phyloP scores from a whole-genome alignment of 2,797 vertebrate genomes.

The Poeciliopsis paucimaculata region DNA sequence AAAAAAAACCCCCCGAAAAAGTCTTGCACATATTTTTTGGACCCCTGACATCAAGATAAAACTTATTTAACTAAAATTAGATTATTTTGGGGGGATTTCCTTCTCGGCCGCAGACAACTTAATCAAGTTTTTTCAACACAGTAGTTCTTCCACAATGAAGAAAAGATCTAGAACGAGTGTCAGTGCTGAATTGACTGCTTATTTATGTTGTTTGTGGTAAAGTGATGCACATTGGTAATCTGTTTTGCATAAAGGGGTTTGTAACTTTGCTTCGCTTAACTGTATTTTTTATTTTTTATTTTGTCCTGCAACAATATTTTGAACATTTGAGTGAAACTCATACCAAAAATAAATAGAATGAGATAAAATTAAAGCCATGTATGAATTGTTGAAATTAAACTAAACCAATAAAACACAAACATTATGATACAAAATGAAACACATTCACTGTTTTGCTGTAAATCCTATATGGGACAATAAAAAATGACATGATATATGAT shows the following conservation, averaged over 20 bases:
- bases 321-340: neutral
- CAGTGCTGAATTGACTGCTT: neutral
- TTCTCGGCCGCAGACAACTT: neutral
- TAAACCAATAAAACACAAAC: slow-evolving; percentile 11
- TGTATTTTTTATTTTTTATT: neutral
- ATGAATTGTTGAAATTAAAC: slow-evolving; percentile 12
- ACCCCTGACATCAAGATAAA: neutral
- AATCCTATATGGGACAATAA: neutral
- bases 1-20: neutral
- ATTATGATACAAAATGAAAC: slow-evolving; percentile 25
- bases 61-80: slow-evolving; percentile 12
- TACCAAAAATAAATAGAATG: neutral
- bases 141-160: neutral
- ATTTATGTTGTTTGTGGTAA: neutral
- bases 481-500: neutral
- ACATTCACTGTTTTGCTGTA: slow-evolving; percentile 4
- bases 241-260: slow-evolving; percentile 14
- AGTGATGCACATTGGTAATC: neutral
- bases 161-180: neutral
- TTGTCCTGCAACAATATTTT: neutral
- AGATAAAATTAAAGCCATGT: slow-evolving; percentile 28
- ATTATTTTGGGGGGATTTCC: neutral
- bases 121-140: neutral
- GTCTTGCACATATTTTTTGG: neutral
- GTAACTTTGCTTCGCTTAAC: neutral